Base-by-base conservation (phyloP, 37 sponge, comb jelly and placozoan species). In the Haliclona indistincta region DNA sequence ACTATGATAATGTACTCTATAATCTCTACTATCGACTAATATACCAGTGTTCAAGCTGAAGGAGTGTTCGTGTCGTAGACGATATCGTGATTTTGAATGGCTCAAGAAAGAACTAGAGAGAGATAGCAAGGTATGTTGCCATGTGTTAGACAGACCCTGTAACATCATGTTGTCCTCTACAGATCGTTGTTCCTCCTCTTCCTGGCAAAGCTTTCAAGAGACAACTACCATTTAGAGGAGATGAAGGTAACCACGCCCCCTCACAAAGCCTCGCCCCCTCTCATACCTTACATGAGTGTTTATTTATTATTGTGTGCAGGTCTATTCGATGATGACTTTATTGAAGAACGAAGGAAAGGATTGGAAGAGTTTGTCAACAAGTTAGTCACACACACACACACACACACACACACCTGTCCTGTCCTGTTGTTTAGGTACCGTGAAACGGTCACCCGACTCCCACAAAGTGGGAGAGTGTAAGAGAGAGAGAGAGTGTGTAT, bases 1-100 rank as follows among this genome's bases (percentile, higher is more conserved):
- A n/a, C n/a, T n/a, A n/a, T n/a, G n/a, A n/a, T n/a, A n/a, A n/a
- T n/a, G n/a, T n/a, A n/a, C n/a, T n/a, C n/a, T n/a, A n/a, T n/a
- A n/a, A n/a, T n/a, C n/a, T n/a, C n/a, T n/a, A n/a, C n/a, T n/a
- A n/a, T n/a, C n/a, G 93, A 98, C 99, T 34, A 98, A 98, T 73
- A 93, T 98, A n/a, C 99, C 99, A 28, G 87, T 98, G 19, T 98
- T 98, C 77, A 89, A 90, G 67, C 35, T 86, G 7, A 88, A 90
- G 69, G 99, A 98, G 43, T 84, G 86, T 0, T 76, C 91, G 0
- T 96, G 95, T 1, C 52, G 99, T 49, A 60, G 99, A 68, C 84
- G 99, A 43, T 98, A 98, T 79, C 89, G 96, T 54, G 99, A 98
- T 77, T 98, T 98, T 60, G 99, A 98, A 79, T 98, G 99, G 99